Evolutionary conservation across 1,140 invertebrate species (phyloP).

Genomic region (Orchesella cincta): DNA sequence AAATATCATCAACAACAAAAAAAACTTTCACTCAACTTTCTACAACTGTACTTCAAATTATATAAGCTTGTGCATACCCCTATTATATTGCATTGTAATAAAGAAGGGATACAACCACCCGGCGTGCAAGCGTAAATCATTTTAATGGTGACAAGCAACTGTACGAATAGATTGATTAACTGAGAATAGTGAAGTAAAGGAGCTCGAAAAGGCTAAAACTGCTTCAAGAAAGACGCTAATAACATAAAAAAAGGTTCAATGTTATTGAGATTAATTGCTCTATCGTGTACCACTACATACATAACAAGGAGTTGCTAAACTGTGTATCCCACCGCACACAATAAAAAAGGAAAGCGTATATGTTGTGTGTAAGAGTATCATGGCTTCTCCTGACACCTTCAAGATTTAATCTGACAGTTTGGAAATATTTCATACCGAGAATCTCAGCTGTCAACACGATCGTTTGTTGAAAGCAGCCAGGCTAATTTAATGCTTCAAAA

Average conservation of each 20-base stretch:
- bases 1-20: constrained; percentile 10
- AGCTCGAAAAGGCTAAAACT: background rate
- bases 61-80: background rate
- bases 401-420: constrained; percentile 29
- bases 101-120: background rate
- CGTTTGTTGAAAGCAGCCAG: background rate
- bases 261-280: constrained; percentile 28
- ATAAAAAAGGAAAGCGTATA: background rate
- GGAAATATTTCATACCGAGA: constrained; percentile 25
- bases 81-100: background rate
- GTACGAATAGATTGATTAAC: constrained; percentile 26
- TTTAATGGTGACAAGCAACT: constrained; percentile 27
- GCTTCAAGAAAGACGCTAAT: background rate
- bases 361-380: background rate
- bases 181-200: background rate
- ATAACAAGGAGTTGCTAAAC: background rate
- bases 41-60: background rate
- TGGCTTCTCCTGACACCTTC: constrained; percentile 14
- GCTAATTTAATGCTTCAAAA: constrained; percentile 19
- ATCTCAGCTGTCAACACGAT: constrained; percentile 24
- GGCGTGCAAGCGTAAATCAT: constrained; percentile 12
- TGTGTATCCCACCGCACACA: background rate
- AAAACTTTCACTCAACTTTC: constrained; percentile 2
- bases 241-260: constrained; percentile 16
- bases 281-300: background rate